Conservation (phyloP, 2,797 vertebrate genomes). For the Oryzias dopingdopingensis region DNA sequence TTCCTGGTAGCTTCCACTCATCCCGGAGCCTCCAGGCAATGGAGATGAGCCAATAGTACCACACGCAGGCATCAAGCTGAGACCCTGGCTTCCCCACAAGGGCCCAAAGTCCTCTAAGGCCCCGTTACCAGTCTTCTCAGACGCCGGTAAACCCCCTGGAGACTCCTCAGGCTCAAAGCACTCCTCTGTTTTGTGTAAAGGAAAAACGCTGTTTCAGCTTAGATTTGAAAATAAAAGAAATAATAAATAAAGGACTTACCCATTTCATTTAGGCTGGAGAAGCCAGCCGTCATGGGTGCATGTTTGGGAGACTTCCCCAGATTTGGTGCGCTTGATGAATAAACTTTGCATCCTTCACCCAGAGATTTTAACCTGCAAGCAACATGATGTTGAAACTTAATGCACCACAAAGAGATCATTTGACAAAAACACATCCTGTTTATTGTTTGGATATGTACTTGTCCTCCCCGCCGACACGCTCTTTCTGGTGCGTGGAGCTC, state of each 20-base stretch:
- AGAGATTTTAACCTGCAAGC: conserved; percentile 83
- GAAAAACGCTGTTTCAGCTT: neutral
- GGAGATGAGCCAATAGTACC: conserved; percentile 25
- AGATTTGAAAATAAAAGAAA: neutral
- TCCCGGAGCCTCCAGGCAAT: conserved; percentile 36
- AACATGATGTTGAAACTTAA: neutral
- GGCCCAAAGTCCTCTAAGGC: conserved; percentile 69
- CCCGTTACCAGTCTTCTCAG: conserved; percentile 76
- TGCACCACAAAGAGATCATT: neutral
- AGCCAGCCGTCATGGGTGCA: conserved; percentile 81
- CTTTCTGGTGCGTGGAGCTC: conserved; percentile 88
- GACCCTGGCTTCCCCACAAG: conserved; percentile 59
- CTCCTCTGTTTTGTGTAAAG: conserved; percentile 76
- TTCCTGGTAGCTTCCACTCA: conserved; percentile 56
- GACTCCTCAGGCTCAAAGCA: conserved; percentile 78
- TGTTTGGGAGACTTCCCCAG: conserved; percentile 91
- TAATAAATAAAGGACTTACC: conserved; percentile 72
- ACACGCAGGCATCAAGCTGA: conserved; percentile 16
- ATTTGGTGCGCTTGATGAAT: conserved; percentile 92
- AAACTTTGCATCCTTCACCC: conserved; percentile 85
- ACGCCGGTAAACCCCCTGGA: conserved; percentile 64
- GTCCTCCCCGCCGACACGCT: conserved; percentile 85
- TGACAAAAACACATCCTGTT: neutral
- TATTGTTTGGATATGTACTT: conserved; percentile 65
- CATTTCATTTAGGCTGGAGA: conserved; percentile 92